Base-by-base conservation (phyloP, 2,113 vertebrate species). In the Hepsetus odoe region DNA sequence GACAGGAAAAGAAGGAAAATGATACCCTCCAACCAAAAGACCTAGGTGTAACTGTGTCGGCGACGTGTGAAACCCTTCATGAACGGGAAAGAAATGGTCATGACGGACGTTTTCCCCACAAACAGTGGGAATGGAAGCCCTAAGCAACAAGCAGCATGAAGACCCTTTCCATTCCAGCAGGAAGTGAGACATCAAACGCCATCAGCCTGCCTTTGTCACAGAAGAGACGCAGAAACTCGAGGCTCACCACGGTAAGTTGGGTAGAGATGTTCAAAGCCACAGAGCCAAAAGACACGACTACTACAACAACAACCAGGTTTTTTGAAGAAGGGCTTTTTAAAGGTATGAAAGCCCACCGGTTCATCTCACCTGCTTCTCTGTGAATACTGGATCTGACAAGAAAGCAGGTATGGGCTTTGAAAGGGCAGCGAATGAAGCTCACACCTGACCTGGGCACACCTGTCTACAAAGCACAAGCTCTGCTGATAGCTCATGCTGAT, bases 201-300 rank as follows among this genome's bases (percentile, higher is more conserved):
- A 22, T 40, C 35, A 10, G 44, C 56, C 68, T 65, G 44, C 30
- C 38, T 22, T 69, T 18, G n/a, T 24, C 75, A 56, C 2, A 32
- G 65, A 12, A 13, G 14, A 33, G 40, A 49, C 40, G 69, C 40
- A 66, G 66, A 76, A 49, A 4, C 33, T 16, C 3, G n/a, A 35
- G 5, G 16, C 46, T 1, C 20, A 20, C 46, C 46, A 49, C 46
- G 5, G 16, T 4, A 18, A 49, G 46, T 49, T 49, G 46, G 46
- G 4, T 18, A 30, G 30, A 61, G 71, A 51, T 51, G 67, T 78
- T 71, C 66, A 78, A 78, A 78, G 58, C 56, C 26, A 3, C 8
- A 40, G 69, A 67, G 66, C 30, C 70, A 26, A 51, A 71, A 61
- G 62, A 59, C 8, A 13, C 16, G 28, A 30, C 18, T 18, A 58